Evolutionary conservation across 2,888 invertebrate species (phyloP), one percentile per base, ranked within the genome.

Genomic region (Heteromyza rotundicornis): DNA sequence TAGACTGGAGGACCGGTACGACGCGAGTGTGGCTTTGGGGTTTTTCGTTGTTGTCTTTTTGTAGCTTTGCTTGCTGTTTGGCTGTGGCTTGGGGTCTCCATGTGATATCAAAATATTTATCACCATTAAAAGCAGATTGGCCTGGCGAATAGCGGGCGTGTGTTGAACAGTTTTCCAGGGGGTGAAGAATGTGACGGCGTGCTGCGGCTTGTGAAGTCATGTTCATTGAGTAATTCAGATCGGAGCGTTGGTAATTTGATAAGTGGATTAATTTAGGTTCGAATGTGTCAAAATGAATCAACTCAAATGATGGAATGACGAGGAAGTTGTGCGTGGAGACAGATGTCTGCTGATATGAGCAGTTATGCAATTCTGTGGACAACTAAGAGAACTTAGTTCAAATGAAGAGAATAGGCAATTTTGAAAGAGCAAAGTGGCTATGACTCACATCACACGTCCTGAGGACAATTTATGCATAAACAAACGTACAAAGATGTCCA

Each of bases 101-200:
- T n/a, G 40, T 40, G 40, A 40, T 40, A 40, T n/a, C 40, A 40
- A 76, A 73, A 73, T 76, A 73, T 73, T 76, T 73, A 73, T 73
- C 75, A 75, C 75, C 76, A 73, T 73, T 73, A 73, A 73, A 73
- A 72, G 64, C 73, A 75, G 76, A 73, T 76, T 73, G 76, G 76
- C 75, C n/a, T 40, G 40, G 40, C n/a, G 40, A 40, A 14, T 40
- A 7, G 40, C 27, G 27, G 10, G 14, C 40, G n/a, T n/a, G n/a
- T n/a, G n/a, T n/a, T n/a, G n/a, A n/a, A n/a, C n/a, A n/a, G n/a
- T n/a, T n/a, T n/a, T 5, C 32, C 12, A 8, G 32, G 5, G 32
- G 40, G 14, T 3, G n/a, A n/a, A 7, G 40, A n/a, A 7, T 7
- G 40, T 3, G n/a, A n/a, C n/a, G 40, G 40, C 40, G 40, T 7